A percentile compares a stretch with the other conserved stretches of the same genome.
Evolutionary conservation across 1,140 invertebrate genomes (phyloP).

Genomic region (Polypedilum vanderplanki): DNA sequence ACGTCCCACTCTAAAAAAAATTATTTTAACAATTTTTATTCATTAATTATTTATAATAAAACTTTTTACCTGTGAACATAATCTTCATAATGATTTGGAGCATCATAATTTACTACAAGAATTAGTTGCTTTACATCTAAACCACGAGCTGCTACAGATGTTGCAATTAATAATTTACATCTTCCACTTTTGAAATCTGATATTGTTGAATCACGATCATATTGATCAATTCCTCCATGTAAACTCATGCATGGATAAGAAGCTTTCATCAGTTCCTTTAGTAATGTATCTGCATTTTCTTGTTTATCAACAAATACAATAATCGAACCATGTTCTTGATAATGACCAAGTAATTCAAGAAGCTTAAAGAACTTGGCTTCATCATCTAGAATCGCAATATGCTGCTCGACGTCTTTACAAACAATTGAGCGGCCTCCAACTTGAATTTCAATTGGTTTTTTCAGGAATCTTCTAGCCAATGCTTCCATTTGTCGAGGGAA

Average conservation of each 20-base stretch:
- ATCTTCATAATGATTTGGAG: conserved; percentile 99
- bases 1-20: conserved; percentile 68
- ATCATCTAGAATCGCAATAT: conserved; percentile 89
- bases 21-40: too few relatives aligned
- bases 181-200: conserved; percentile 95
- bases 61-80: conserved; percentile 78
- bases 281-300: conserved; percentile 89
- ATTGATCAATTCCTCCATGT: conserved; percentile 98
- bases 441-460: conserved; percentile 95
- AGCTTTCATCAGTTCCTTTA: conserved; percentile 95
- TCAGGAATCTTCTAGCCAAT: conserved; percentile 84
- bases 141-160: conserved; percentile 93
- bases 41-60: too few relatives aligned
- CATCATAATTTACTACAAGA: conserved; percentile 98
- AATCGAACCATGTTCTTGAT: conserved; percentile 86
- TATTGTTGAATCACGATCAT: conserved; percentile 96
- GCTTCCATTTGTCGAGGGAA: conserved; percentile 99
- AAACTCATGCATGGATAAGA: conserved; percentile 93
- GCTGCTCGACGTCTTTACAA: conserved; percentile 96
- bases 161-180: conserved; percentile 78
- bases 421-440: conserved; percentile 97
- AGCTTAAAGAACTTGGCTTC: conserved; percentile 98
- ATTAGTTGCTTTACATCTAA: conserved; percentile 98
- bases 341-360: conserved; percentile 88
- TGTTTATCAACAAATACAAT: conserved; percentile 99